Conservation (phyloP, 2,113 vertebrate genomes). For the Cyprinodon tularosa region DNA sequence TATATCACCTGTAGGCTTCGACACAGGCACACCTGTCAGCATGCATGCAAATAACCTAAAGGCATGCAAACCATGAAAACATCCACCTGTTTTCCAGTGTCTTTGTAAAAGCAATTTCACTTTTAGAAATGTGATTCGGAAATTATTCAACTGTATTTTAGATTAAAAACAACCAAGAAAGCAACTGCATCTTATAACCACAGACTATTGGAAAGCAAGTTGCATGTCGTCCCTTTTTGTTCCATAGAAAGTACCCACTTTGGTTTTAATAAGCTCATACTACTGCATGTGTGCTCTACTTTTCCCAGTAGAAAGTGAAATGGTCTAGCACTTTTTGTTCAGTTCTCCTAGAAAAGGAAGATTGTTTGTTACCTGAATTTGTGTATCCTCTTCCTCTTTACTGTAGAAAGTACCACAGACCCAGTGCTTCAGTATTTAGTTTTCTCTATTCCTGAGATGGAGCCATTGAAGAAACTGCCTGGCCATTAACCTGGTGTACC, state of each 20-base stretch:
- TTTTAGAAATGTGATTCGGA: not conserved
- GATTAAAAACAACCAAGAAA: too few species aligned
- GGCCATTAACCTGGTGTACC: too few species aligned
- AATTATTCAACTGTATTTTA: not conserved
- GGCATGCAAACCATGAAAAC: not conserved
- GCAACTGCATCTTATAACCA: not conserved
- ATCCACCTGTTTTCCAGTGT: not conserved
- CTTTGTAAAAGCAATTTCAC: not conserved
- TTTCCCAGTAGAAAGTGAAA: too few species aligned
- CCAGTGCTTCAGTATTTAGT: not conserved
- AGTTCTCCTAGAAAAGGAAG: too few species aligned
- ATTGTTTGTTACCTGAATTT: not conserved
- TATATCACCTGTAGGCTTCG: slow-evolving; percentile 20
- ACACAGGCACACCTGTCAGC: slow-evolving; percentile 1
- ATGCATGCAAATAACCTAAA: not conserved
- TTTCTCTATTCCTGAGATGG: not conserved
- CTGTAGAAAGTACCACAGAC: too few species aligned
- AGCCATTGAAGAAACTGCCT: too few species aligned
- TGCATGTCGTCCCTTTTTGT: not conserved
- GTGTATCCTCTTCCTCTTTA: not conserved
- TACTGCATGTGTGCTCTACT: too few species aligned
- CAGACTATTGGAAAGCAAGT: not conserved
- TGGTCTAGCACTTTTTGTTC: too few species aligned
- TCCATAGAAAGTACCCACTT: not conserved
- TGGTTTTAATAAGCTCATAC: too few species aligned